Conservation (phyloP, 1,140 invertebrate species). For the Drosophila asahinai region DNA sequence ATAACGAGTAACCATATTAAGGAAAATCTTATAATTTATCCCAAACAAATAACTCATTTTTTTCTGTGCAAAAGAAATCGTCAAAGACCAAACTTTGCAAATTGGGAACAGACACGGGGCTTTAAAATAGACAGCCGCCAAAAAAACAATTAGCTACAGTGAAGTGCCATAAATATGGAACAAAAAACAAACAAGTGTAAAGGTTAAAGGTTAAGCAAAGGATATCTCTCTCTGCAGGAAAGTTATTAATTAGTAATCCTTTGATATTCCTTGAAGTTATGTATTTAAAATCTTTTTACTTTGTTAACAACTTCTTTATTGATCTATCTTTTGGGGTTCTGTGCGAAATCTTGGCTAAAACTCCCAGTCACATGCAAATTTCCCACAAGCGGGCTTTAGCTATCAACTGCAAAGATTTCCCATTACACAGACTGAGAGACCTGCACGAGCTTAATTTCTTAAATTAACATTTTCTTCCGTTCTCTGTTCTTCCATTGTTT, state of each 20-base stretch:
- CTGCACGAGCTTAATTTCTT: constrained; percentile 11
- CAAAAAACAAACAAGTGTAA: too few species aligned
- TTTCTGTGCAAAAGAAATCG: constrained; percentile 9
- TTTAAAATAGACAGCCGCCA: constrained; percentile 23
- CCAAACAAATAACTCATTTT: not conserved
- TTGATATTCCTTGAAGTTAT: not conserved
- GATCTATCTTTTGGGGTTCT: not conserved
- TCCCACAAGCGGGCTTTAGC: constrained; percentile 2
- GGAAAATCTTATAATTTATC: not conserved
- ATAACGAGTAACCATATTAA: constrained; percentile 18
- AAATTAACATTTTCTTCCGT: constrained; percentile 40
- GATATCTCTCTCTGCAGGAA: not conserved
- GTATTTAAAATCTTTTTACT: not conserved
- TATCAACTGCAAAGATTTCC: constrained; percentile 8
- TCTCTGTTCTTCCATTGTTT: constrained; percentile 27
- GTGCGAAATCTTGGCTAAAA: constrained; percentile 4
- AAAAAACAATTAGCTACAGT: constrained; percentile 25
- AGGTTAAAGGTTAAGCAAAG: not conserved
- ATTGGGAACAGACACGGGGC: constrained; percentile 17
- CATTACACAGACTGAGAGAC: constrained; percentile 3
- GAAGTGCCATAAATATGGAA: not conserved
- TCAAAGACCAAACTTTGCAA: not conserved
- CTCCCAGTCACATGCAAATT: constrained; percentile 7
- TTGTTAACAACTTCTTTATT: not conserved
- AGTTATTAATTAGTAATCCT: too few species aligned